Evolutionary conservation across 2,888 invertebrate genomes (phyloP).

Genomic region (Brenthis daphne): DNA sequence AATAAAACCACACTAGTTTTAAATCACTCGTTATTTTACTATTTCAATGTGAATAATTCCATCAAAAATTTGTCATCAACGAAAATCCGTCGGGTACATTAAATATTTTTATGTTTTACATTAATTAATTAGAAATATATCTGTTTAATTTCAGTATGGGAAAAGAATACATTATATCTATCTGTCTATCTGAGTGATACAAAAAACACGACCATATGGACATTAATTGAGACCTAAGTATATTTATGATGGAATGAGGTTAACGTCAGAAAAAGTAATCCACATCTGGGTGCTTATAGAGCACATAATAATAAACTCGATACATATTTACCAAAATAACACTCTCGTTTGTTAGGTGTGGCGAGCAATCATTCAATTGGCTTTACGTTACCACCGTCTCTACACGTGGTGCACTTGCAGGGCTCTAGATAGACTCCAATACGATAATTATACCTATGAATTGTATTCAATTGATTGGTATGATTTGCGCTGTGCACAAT

Average conservation of each 20-base stretch:
- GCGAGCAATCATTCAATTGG: constrained; percentile 13
- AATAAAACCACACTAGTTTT: no score
- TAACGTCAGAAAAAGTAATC: constrained; percentile 3
- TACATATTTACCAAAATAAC: constrained; percentile 21
- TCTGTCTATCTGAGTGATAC: no score
- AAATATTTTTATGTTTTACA: no score
- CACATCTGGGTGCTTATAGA: constrained; percentile 7
- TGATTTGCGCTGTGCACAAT: constrained; percentile 37
- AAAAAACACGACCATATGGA: background rate
- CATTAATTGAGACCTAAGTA: background rate
- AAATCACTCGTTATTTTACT: no score
- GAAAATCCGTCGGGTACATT: no score
- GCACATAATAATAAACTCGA: constrained; percentile 20
- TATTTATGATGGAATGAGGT: background rate
- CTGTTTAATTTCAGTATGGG: no score
- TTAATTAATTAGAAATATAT: no score
- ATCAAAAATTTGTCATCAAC: no score
- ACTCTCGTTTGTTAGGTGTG: constrained; percentile 16
- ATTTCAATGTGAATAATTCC: no score
- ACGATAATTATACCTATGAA: constrained; percentile 30
- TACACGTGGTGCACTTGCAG: constrained; percentile 19
- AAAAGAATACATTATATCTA: no score
- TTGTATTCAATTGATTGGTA: constrained; percentile 43
- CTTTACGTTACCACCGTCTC: constrained; percentile 6
- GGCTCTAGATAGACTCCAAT: constrained; percentile 25